A percentile compares a stretch with the other conserved stretches of the same genome.
Conservation (phyloP, 2,797 vertebrate genomes). For the Hafferia zeledoni region DNA sequence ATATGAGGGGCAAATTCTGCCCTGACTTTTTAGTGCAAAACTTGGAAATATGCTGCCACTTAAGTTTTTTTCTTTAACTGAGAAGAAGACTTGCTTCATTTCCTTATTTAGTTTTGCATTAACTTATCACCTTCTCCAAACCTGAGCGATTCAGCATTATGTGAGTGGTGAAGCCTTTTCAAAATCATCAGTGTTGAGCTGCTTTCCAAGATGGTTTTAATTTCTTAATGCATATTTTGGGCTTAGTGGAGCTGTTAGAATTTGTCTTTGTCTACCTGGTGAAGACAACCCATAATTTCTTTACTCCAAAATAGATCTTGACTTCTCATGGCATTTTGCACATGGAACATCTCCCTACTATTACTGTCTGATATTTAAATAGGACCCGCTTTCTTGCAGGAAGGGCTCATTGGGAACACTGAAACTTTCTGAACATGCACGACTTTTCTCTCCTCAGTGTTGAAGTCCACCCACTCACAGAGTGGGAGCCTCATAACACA, state of each 20-base stretch:
- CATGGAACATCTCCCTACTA: constrained; percentile 30
- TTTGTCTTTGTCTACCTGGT: constrained; percentile 38
- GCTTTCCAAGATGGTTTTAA: constrained; percentile 18
- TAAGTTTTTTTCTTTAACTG: background rate
- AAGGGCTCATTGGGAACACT: background rate
- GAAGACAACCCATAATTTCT: constrained; percentile 64
- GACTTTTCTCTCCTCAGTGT: background rate
- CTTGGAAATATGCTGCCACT: background rate
- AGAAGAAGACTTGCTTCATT: background rate
- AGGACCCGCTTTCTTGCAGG: background rate
- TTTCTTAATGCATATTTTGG: background rate
- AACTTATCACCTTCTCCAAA: background rate
- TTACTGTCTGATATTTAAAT: constrained; percentile 56
- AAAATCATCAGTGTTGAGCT: background rate
- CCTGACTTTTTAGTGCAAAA: background rate
- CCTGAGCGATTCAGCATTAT: background rate
- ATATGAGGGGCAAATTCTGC: background rate
- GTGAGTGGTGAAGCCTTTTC: background rate
- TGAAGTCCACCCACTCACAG: constrained; percentile 46
- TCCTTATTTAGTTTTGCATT: background rate
- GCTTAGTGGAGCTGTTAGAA: background rate
- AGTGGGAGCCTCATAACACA: constrained; percentile 45
- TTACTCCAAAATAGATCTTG: constrained; percentile 47
- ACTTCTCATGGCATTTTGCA: constrained; percentile 48
- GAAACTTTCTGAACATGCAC: background rate